Evolutionary conservation across 2,113 vertebrate species (phyloP).

Genomic region (Archilochus colubris): DNA sequence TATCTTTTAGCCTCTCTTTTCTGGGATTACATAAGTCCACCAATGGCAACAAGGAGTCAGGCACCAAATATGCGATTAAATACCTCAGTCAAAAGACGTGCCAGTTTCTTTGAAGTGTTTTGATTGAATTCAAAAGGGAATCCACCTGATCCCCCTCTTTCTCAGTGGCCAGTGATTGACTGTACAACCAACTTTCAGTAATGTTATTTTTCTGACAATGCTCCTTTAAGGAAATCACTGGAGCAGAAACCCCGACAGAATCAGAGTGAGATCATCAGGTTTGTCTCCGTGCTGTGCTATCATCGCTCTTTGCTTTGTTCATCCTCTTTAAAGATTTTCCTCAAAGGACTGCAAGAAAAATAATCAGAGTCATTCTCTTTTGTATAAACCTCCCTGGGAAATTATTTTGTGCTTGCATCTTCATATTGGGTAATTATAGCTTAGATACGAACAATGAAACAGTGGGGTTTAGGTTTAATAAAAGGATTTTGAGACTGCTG

Average conservation of each 20-base stretch:
- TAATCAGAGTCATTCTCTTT: neutral
- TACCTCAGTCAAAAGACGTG: neutral
- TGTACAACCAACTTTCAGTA: neutral
- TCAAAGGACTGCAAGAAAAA: neutral
- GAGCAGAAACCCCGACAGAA: neutral
- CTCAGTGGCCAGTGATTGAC: neutral
- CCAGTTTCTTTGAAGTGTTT: neutral
- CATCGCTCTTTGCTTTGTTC: neutral
- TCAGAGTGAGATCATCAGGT: neutral
- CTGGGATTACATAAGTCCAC: neutral
- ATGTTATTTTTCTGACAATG: conserved; percentile 43
- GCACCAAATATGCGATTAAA: conserved; percentile 14
- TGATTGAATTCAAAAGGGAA: conserved; percentile 45
- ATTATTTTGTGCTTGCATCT: conserved; percentile 13
- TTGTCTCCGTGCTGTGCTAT: neutral
- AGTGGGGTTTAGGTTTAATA: neutral
- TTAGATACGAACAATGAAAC: neutral
- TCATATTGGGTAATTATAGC: neutral
- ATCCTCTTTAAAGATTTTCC: neutral
- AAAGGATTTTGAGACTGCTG: neutral
- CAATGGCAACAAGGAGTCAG: neutral
- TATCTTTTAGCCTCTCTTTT: neutral
- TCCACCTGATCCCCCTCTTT: neutral
- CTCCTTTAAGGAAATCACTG: conserved; percentile 8
- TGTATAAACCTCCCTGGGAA: neutral